A percentile compares a stretch with the other conserved stretches of the same genome.
These are phyloP conservation scores for Dendrolimus pini DNA, from an alignment of 2,888 invertebrate genomes.

Conservation along the genomic window DNA sequence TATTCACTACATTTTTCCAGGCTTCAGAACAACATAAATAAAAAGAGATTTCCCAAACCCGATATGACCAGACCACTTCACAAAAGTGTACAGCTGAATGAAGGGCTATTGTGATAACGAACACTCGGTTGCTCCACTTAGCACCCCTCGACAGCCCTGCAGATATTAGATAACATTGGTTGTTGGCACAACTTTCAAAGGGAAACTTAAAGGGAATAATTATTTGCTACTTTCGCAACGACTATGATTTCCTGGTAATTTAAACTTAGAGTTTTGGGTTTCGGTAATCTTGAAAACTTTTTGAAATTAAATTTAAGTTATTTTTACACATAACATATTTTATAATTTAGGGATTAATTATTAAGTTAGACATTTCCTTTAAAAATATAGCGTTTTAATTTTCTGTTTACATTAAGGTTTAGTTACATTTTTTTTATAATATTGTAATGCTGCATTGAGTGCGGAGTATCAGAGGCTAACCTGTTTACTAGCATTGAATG, in stretches of 20 bases:
- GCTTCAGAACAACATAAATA: not conserved
- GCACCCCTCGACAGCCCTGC: not conserved
- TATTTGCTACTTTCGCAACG: too few relatives aligned
- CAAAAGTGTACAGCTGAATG: constrained; percentile 1
- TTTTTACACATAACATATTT: too few relatives aligned
- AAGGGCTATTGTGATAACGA: constrained; percentile 5
- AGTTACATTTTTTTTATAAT: too few relatives aligned
- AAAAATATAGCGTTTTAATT: too few relatives aligned
- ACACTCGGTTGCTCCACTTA: constrained; percentile 3
- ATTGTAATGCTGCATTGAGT: not conserved
- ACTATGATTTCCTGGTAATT: too few relatives aligned
- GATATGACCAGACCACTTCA: not conserved
- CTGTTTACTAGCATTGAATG: not conserved
- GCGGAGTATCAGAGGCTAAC: not conserved
- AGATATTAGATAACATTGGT: constrained; percentile 3
- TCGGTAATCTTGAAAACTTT: too few relatives aligned
- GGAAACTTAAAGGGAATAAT: not conserved
- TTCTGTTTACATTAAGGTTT: too few relatives aligned
- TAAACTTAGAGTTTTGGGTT: too few relatives aligned
- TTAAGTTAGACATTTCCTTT: too few relatives aligned
- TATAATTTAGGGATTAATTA: too few relatives aligned
- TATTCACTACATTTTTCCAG: too few relatives aligned
- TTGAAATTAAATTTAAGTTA: too few relatives aligned
- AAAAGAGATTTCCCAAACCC: not conserved
- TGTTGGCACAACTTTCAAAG: constrained; percentile 2